Evolutionary conservation across 1,140 invertebrate genomes (phyloP).

Genomic region (Drosophila watanabei): DNA sequence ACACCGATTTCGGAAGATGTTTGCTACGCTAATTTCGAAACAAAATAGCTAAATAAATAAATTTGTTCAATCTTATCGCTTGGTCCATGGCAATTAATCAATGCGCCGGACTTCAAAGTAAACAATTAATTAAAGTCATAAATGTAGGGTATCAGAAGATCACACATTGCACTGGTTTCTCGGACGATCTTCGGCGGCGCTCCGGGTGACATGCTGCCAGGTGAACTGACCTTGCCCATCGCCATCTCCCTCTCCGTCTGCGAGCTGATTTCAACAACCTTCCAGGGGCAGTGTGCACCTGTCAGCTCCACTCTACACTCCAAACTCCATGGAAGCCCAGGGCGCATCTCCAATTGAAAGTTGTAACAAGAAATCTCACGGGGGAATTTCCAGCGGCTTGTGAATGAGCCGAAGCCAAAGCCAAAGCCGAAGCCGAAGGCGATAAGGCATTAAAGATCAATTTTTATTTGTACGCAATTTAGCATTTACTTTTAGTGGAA

Average conservation of each 20-base stretch:
- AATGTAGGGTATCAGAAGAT: conserved; percentile 54
- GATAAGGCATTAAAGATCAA: conserved; percentile 55
- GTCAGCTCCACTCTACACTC: conserved; percentile 36
- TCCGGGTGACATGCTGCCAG: conserved; percentile 45
- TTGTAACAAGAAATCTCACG: conserved; percentile 49
- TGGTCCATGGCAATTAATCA: conserved; percentile 41
- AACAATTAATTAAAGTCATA: conserved; percentile 53
- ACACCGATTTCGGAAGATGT: conserved; percentile 35
- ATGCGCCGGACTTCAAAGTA: conserved; percentile 41
- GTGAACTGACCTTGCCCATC: conserved; percentile 75
- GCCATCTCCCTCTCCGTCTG: conserved; percentile 5
- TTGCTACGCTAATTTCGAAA: conserved; percentile 32
- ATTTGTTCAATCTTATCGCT: conserved; percentile 34
- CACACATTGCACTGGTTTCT: conserved; percentile 25
- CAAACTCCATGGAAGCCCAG: conserved; percentile 29
- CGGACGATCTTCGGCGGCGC: conserved; percentile 45
- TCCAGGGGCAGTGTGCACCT: conserved; percentile 64
- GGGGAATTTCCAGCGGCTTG: conserved; percentile 39
- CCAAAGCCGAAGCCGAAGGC: neutral
- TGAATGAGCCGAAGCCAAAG: conserved; percentile 33
- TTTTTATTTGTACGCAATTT: conserved; percentile 56
- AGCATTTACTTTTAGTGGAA: conserved; percentile 50
- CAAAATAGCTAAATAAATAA: conserved; percentile 27
- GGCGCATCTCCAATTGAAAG: conserved; percentile 68
- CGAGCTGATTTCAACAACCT: conserved; percentile 66